Conservation (phyloP, 2,797 vertebrate species). For the Sebastes paucispinis region DNA sequence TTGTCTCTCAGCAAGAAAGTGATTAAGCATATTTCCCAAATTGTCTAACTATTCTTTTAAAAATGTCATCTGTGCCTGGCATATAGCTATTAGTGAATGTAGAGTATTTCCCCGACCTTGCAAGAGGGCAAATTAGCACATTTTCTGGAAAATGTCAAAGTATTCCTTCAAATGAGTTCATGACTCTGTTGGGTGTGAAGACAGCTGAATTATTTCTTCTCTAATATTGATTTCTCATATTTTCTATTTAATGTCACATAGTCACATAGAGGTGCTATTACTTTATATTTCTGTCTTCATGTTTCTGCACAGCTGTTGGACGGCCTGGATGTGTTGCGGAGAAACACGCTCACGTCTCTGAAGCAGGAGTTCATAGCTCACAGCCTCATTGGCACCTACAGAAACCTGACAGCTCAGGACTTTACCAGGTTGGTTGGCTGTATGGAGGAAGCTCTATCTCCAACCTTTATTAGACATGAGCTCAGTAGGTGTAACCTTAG, state of each 20-base stretch:
- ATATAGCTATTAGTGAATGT: not conserved
- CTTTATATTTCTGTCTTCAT: not conserved
- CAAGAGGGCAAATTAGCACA: not conserved
- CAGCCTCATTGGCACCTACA: slow-evolving; percentile 71
- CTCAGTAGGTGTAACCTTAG: not conserved
- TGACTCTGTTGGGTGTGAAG: not conserved
- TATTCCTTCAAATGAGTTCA: not conserved
- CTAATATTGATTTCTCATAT: not conserved
- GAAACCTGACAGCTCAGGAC: slow-evolving; percentile 77
- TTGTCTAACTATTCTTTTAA: not conserved
- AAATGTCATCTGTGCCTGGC: not conserved
- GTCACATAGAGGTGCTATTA: not conserved
- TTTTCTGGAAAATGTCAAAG: not conserved
- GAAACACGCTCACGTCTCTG: slow-evolving; percentile 66
- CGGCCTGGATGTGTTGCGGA: slow-evolving; percentile 78
- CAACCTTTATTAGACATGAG: not conserved
- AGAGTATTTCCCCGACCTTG: not conserved
- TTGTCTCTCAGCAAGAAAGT: no score
- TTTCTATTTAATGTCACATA: not conserved
- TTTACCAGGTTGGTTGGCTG: slow-evolving; percentile 72
- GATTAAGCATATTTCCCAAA: no score
- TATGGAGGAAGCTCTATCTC: not conserved
- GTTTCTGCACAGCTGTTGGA: slow-evolving; percentile 72
- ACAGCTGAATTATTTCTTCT: not conserved
- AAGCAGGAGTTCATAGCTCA: slow-evolving; percentile 80